A percentile compares a stretch with the other conserved stretches of the same genome.
Evolutionary conservation across 2,888 invertebrate genomes (phyloP).

Genomic region (Amiota mariae): DNA sequence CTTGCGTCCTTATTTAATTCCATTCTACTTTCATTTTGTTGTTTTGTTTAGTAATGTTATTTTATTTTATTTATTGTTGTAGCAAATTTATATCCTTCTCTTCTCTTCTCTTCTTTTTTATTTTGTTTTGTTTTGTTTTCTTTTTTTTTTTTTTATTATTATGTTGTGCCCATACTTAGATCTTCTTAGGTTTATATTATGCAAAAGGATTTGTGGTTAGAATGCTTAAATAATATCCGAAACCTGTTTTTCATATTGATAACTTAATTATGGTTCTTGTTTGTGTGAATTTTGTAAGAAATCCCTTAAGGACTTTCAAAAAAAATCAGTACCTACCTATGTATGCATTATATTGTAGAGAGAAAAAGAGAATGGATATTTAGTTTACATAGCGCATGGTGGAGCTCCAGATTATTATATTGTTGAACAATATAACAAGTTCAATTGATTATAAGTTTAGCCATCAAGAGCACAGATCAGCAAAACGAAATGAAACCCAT

Average conservation of each 20-base stretch:
- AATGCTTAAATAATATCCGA: background rate
- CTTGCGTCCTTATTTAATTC: background rate
- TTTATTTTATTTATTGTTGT: background rate
- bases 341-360: too few species aligned
- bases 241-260: conserved; percentile 6
- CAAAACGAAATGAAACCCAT: too few species aligned
- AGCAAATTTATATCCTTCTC: background rate
- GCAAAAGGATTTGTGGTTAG: conserved; percentile 7
- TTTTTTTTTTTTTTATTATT: background rate
- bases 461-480: too few species aligned
- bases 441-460: too few species aligned
- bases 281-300: conserved; percentile 1
- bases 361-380: too few species aligned
- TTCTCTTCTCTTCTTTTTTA: background rate
- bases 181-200: background rate
- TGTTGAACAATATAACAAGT: too few species aligned
- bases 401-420: too few species aligned
- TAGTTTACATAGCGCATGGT: too few species aligned
- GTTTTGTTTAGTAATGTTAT: background rate
- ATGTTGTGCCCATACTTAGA: background rate
- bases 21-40: background rate
- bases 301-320: too few species aligned
- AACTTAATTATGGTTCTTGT: background rate
- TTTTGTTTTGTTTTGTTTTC: background rate
- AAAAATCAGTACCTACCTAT: too few species aligned